phyloP scores from a whole-genome alignment of 2,888 invertebrate species.

The Drosophila maculinotata region DNA sequence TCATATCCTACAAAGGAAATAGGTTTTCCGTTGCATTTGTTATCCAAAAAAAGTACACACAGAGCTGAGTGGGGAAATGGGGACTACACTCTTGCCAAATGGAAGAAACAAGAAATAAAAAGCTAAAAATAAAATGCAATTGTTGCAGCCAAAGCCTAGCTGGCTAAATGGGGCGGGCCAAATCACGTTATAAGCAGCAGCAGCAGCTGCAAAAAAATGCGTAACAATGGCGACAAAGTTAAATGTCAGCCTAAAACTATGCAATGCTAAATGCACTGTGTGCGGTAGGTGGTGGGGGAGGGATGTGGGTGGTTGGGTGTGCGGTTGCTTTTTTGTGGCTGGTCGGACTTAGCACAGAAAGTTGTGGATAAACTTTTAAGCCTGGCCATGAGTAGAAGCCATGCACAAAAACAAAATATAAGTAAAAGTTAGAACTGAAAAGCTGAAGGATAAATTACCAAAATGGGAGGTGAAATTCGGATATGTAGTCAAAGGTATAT shows the following conservation, averaged over 20 bases:
- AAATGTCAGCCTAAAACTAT: conserved; percentile 44
- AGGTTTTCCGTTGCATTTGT: conserved; percentile 74
- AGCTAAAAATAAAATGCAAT: conserved; percentile 9
- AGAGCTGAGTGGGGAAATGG: background rate
- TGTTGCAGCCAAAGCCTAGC: background rate
- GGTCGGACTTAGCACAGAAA: conserved; percentile 28
- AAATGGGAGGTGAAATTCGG: background rate
- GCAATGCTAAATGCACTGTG: conserved; percentile 33
- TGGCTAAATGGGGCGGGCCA: conserved; percentile 10
- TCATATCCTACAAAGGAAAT: conserved; percentile 74
- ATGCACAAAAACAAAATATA: conserved; percentile 6
- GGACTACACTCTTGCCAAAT: conserved; percentile 19
- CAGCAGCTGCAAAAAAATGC: conserved; percentile 48
- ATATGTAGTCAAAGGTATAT: too few relatives aligned
- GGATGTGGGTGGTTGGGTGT: conserved; percentile 8
- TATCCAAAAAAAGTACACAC: conserved; percentile 26
- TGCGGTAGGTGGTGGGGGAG: too few relatives aligned
- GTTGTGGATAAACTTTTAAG: conserved; percentile 50
- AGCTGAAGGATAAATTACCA: conserved; percentile 11
- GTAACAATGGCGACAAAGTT: conserved; percentile 47
- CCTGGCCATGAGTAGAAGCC: conserved; percentile 25
- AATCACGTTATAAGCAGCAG: conserved; percentile 40
- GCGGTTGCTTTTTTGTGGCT: conserved; percentile 31
- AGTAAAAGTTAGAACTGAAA: conserved; percentile 5
- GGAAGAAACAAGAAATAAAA: conserved; percentile 12